Evolutionary conservation across 92 coral and sea anemone genomes (phyloP), one percentile per base, ranked within the genome.

Genomic region (Blastomussa wellsi): DNA sequence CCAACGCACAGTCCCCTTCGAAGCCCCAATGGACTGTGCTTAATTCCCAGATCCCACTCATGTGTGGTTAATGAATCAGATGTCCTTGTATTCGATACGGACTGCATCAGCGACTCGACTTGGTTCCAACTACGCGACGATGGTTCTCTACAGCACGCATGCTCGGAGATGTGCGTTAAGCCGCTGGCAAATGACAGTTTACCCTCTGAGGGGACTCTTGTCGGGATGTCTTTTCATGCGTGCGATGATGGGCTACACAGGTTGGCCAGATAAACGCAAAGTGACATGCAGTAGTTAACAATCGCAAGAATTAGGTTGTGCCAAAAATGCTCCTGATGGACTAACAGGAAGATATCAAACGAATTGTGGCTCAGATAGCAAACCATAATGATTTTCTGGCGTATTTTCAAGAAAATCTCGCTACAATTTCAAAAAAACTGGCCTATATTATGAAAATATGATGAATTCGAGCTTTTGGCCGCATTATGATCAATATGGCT

Each of bases 61-160:
- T 82, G 86, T 26, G 52, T 28, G 6, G 53, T 73, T 13, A 82
- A 41, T 48, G 86, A 82, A 38, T 36, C 71, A 67, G 79, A 53
- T 6, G 69, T 60, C 26, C 79, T 82, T 2, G 70, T 82, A 22
- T 82, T 82, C 29, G 86, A 82, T 57, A 71, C 86, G 4, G 86
- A 82, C 70, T 82, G 86, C 17, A 57, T 37, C 22, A 59, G 86
- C 53, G 86, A 35, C 65, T 70, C 86, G 0, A 72, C 86, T 32
- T 82, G 86, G 86, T 82, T 82, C 36, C 79, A 53, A 3, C 53
- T 82, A 2, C 78, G 24, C 38, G 49, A 74, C 5, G 86, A 82
- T 33, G 86, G 86, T 9, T 71, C 79, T 8, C 53, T 82, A 15
- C 86, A 82, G 71, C 86, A 82, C 86, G 79, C 86, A 32, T 82